A percentile compares a stretch with the other conserved stretches of the same genome.
These are phyloP conservation scores for Anagyrus pseudococci DNA, from an alignment of 2,888 invertebrate genomes.

Conservation along the genomic window DNA sequence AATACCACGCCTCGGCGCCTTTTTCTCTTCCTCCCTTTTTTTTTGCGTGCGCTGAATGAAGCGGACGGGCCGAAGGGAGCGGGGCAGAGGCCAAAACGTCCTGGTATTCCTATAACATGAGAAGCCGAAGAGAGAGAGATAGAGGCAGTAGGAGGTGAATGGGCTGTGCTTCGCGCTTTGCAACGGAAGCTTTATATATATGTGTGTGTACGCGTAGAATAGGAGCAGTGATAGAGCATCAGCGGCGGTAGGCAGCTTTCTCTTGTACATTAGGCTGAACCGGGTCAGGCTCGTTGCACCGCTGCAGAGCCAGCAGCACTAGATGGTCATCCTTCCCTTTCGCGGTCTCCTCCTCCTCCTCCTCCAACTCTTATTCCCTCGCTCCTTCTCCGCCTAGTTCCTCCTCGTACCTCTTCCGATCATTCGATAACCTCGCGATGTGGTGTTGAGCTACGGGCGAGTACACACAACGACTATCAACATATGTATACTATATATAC, in stretches of 20 bases:
- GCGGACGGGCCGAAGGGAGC: neutral
- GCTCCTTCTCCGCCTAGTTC: too few species aligned
- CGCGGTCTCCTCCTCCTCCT: conserved; percentile 14
- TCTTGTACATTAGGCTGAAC: neutral
- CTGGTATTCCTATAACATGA: neutral
- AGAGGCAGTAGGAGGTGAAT: neutral
- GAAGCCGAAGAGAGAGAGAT: neutral
- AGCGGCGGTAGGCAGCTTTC: too few species aligned
- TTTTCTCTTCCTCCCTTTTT: conserved; percentile 1
- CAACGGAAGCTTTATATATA: conserved; percentile 20
- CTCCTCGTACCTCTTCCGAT: too few species aligned
- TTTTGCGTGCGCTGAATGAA: neutral
- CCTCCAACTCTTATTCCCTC: conserved; percentile 29
- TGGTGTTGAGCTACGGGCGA: too few species aligned
- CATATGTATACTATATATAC: too few species aligned
- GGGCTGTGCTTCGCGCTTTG: neutral
- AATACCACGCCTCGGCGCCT: conserved; percentile 4
- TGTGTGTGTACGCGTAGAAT: neutral
- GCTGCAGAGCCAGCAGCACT: conserved; percentile 23
- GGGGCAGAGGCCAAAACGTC: neutral
- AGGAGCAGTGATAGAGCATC: conserved; percentile 37
- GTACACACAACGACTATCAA: too few species aligned
- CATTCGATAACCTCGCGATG: conserved; percentile 46
- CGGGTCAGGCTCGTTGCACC: conserved; percentile 9
- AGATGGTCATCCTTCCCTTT: conserved; percentile 22